Percentiles rank a stretch among this genome's conserved stretches.
Evolutionary conservation across 2,888 invertebrate species (phyloP).

Genomic region (Blera fallax): DNA sequence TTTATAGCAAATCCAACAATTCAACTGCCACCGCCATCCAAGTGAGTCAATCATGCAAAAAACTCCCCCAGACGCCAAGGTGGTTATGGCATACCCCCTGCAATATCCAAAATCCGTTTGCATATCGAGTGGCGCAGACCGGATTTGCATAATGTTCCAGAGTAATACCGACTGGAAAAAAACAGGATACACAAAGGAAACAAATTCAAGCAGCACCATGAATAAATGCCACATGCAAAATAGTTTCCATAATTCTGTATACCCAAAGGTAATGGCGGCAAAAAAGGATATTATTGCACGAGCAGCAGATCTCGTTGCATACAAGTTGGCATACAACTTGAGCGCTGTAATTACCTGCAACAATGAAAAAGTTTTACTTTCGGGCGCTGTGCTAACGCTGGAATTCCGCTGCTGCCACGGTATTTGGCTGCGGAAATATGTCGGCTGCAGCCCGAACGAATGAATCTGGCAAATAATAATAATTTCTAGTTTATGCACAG

Average conservation of each 20-base stretch:
- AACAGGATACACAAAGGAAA: conserved; percentile 11
- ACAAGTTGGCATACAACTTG: conserved; percentile 40
- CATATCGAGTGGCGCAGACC: conserved; percentile 58
- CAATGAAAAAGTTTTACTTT: conserved; percentile 55
- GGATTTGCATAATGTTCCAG: conserved; percentile 55
- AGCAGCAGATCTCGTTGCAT: conserved; percentile 37
- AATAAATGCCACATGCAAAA: conserved; percentile 55
- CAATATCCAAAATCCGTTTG: conserved; percentile 55
- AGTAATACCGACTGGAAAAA: conserved; percentile 25
- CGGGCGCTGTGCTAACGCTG: conserved; percentile 13
- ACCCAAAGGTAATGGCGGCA: conserved; percentile 17
- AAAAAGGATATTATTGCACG: conserved; percentile 28
- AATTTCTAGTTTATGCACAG: neutral
- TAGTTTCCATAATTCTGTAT: conserved; percentile 49
- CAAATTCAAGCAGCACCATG: conserved; percentile 33
- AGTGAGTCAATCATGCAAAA: conserved; percentile 44
- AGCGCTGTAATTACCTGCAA: conserved; percentile 56
- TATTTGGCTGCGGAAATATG: conserved; percentile 32
- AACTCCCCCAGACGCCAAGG: neutral
- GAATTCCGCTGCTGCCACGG: conserved; percentile 13
- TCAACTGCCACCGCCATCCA: neutral
- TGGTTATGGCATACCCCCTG: neutral
- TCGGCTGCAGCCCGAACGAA: neutral
- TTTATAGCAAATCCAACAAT: neutral
- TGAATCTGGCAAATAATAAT: conserved; percentile 7